phyloP scores from a whole-genome alignment of 1,140 invertebrate species.

The Melitaea cinxia region DNA sequence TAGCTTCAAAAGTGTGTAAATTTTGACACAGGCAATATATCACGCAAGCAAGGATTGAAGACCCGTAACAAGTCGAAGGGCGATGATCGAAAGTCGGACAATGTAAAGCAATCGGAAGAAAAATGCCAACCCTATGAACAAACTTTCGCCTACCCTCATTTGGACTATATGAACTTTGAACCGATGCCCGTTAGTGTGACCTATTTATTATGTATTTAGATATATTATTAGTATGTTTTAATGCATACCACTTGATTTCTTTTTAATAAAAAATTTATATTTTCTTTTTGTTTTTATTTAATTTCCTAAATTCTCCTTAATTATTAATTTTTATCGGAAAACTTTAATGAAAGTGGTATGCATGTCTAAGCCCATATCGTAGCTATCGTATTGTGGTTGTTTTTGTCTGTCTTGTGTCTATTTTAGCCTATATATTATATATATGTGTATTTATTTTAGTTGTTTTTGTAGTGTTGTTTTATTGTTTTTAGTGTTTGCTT shows the following conservation, averaged over 20 bases:
- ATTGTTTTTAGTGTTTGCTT: no score
- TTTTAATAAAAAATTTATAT: not conserved
- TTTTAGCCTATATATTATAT: constrained; percentile 1
- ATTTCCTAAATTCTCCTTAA: not conserved
- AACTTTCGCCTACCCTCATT: constrained; percentile 52
- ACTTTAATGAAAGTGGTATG: constrained; percentile 51
- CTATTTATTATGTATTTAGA: no score
- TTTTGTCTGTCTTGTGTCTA: constrained; percentile 12
- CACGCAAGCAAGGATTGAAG: constrained; percentile 62
- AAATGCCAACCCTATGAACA: constrained; percentile 37
- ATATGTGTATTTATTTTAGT: not conserved
- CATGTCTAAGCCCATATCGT: constrained; percentile 70
- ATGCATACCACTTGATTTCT: constrained; percentile 55
- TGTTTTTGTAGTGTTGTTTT: no score
- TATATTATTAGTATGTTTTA: constrained; percentile 37
- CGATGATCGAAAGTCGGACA: constrained; percentile 47
- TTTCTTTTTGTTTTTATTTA: constrained; percentile 6
- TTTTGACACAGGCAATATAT: constrained; percentile 64
- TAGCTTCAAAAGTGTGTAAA: constrained; percentile 3
- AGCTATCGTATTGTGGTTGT: constrained; percentile 43
- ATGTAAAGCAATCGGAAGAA: not conserved
- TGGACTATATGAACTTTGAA: constrained; percentile 69
- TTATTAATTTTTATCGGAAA: not conserved
- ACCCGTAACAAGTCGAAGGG: constrained; percentile 50
- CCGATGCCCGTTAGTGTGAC: constrained; percentile 76